phyloP scores from a whole-genome alignment of 1,140 invertebrate species.

The Aphaenogaster rudis region DNA sequence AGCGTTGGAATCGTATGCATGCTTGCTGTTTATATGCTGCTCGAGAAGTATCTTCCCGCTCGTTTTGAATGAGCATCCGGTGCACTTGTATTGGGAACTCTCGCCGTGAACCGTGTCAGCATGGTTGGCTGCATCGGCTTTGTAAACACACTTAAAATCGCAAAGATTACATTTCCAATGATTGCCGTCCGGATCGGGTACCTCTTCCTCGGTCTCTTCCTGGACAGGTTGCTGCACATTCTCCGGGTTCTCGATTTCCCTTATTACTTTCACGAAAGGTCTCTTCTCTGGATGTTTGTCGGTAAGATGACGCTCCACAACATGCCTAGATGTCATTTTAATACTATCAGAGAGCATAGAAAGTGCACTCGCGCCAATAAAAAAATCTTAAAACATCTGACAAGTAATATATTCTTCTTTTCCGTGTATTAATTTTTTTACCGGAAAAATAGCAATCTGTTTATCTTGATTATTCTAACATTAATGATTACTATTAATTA shows the following conservation, averaged over 20 bases:
- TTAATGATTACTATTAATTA: background rate
- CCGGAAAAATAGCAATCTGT: background rate
- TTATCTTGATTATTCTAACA: background rate
- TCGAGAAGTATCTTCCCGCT: constrained; percentile 88
- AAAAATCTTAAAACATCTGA: constrained; percentile 64
- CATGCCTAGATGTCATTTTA: constrained; percentile 81
- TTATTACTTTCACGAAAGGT: constrained; percentile 87
- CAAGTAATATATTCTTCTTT: constrained; percentile 32
- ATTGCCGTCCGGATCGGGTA: constrained; percentile 84
- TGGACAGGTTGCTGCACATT: constrained; percentile 68
- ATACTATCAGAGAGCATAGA: constrained; percentile 74
- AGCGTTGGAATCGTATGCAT: constrained; percentile 82
- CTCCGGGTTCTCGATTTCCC: constrained; percentile 87
- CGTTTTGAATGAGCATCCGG: constrained; percentile 88
- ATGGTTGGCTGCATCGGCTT: constrained; percentile 89
- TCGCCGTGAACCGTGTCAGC: constrained; percentile 88
- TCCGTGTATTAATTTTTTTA: background rate
- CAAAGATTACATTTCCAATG: constrained; percentile 92
- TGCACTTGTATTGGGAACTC: constrained; percentile 90
- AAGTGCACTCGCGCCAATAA: constrained; percentile 2
- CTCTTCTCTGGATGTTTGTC: constrained; percentile 89
- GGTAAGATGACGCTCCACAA: constrained; percentile 90
- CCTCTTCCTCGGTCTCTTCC: constrained; percentile 72
- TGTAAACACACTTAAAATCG: constrained; percentile 88
- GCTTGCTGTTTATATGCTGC: constrained; percentile 88